Percentiles rank a stretch among this genome's conserved stretches.
These are phyloP conservation scores for Aphelenchoides avenae DNA, from an alignment of 1,140 invertebrate genomes.

Conservation along the genomic window DNA sequence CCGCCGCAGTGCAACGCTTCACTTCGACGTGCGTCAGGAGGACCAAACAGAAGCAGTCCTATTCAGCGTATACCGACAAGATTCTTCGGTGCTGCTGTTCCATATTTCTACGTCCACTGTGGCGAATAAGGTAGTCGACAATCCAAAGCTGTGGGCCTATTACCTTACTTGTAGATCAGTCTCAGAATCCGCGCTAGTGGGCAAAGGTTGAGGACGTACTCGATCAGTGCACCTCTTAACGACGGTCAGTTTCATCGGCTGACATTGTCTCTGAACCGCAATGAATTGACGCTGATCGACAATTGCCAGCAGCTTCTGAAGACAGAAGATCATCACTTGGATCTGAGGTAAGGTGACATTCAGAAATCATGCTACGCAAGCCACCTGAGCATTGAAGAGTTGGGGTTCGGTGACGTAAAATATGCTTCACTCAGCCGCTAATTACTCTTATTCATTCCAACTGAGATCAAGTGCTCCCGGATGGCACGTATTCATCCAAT, in stretches of 20 bases:
- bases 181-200: conserved; percentile 21
- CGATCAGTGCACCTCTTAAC: conserved; percentile 6
- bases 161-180: conserved; percentile 9
- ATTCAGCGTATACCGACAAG: conserved; percentile 6
- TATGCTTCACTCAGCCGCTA: neutral
- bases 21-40: conserved; percentile 20
- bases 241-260: conserved; percentile 29
- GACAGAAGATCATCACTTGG: conserved; percentile 19
- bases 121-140: conserved; percentile 11
- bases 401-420: conserved; percentile 2
- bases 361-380: neutral
- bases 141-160: neutral
- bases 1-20: conserved; percentile 18
- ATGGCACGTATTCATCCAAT: neutral
- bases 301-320: conserved; percentile 21
- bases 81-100: conserved; percentile 9
- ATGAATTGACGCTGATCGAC: conserved; percentile 4
- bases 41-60: conserved; percentile 15
- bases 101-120: conserved; percentile 25
- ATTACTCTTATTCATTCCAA: neutral
- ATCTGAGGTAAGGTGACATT: conserved; percentile 9
- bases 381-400: neutral
- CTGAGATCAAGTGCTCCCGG: neutral
- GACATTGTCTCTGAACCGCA: conserved; percentile 10
- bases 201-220: conserved; percentile 25